Evolutionary conservation across 2,113 vertebrate genomes (phyloP).

Genomic region (Phalacrocorax aristotelis): DNA sequence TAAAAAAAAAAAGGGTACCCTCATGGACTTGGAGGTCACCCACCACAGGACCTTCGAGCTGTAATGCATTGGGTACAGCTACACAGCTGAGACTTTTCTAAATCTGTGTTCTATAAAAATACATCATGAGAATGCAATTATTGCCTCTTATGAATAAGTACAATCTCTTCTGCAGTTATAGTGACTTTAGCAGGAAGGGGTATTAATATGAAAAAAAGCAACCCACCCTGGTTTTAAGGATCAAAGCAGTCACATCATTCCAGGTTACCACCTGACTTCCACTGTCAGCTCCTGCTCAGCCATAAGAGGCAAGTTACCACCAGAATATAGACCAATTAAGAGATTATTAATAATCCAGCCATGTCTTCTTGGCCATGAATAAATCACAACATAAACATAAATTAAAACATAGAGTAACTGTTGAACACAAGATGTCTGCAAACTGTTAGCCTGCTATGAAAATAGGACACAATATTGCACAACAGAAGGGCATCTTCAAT

Average conservation of each 20-base stretch:
- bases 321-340: neutral
- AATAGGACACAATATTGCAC: neutral
- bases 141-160: rapidly evolving
- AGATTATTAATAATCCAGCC: neutral
- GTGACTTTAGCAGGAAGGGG: neutral
- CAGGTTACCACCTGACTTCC: neutral
- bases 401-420: neutral
- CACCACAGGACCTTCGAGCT: neutral
- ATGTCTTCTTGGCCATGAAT: neutral
- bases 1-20: neutral
- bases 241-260: rapidly evolving
- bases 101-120: rapidly evolving
- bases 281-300: neutral
- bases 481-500: neutral
- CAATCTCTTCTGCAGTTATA: neutral
- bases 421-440: neutral
- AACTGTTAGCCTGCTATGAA: neutral
- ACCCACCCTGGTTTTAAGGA: neutral
- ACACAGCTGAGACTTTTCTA: neutral
- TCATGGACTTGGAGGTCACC: neutral
- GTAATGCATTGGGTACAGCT: neutral
- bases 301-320: neutral
- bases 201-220: neutral
- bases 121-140: neutral
- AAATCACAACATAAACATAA: neutral